phyloP scores from a whole-genome alignment of 2,888 invertebrate genomes.

The Agrotis exclamationis region DNA sequence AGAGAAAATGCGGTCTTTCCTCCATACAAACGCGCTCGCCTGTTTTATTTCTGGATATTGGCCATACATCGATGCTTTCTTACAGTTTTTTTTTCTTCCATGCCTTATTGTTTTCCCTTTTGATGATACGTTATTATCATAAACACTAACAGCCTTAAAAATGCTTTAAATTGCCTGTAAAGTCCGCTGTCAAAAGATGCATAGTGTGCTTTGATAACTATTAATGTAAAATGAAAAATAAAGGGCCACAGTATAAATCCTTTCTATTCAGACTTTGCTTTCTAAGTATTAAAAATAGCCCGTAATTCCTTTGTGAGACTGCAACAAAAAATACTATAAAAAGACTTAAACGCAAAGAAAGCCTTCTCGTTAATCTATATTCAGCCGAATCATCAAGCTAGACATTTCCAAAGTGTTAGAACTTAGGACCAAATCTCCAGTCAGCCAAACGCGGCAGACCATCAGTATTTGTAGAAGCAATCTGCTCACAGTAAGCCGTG shows the following conservation, averaged over 20 bases:
- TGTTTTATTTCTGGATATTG: too few species aligned
- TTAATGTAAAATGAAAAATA: too few species aligned
- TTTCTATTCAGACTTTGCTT: not conserved
- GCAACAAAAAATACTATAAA: not conserved
- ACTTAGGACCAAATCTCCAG: conserved; percentile 39
- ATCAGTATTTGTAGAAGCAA: conserved; percentile 56
- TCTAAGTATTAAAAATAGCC: not conserved
- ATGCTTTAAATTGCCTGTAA: too few species aligned
- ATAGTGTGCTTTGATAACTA: too few species aligned
- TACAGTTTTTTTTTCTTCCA: too few species aligned
- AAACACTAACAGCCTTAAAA: too few species aligned
- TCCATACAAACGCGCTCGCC: too few species aligned
- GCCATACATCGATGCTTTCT: too few species aligned
- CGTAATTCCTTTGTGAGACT: not conserved
- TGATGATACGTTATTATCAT: too few species aligned
- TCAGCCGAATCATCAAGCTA: conserved; percentile 11
- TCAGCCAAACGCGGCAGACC: conserved; percentile 30
- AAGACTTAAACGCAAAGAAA: conserved; percentile 1
- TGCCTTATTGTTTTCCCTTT: too few species aligned
- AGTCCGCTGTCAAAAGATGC: too few species aligned
- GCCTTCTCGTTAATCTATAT: conserved; percentile 11
- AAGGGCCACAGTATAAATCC: too few species aligned
- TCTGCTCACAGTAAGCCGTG: conserved; percentile 55
- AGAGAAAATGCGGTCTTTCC: not conserved
- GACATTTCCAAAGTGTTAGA: conserved; percentile 25